phyloP scores from a whole-genome alignment of 2,888 invertebrate species.

The Prosopocoilus inquinatus region DNA sequence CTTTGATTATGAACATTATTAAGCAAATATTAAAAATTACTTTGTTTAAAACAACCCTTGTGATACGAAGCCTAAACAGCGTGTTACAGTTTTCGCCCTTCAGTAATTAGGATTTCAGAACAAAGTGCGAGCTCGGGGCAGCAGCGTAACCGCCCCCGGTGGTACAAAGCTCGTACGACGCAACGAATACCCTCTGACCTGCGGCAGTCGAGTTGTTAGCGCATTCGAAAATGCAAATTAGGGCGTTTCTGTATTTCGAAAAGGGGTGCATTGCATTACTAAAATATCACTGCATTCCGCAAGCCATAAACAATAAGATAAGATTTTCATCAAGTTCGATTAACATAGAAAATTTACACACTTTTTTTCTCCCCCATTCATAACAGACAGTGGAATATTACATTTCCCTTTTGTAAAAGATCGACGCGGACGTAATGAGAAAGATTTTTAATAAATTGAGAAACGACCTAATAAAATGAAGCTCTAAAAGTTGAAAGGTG shows the following conservation, averaged over 20 bases:
- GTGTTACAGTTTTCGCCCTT: conserved; percentile 28
- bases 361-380: too few relatives aligned
- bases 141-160: conserved; percentile 9
- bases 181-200: conserved; percentile 23
- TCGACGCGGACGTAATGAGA: conserved; percentile 1
- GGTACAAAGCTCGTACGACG: conserved; percentile 13
- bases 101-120: conserved; percentile 41
- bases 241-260: conserved; percentile 12
- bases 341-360: background rate
- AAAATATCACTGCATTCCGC: conserved; percentile 7
- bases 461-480: conserved; percentile 39
- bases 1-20: too few relatives aligned
- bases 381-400: too few relatives aligned
- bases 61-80: conserved; percentile 3
- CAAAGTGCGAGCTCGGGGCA: conserved; percentile 37
- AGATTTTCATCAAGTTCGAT: background rate
- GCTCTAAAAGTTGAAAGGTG: conserved; percentile 33
- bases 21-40: conserved; percentile 1
- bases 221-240: conserved; percentile 32
- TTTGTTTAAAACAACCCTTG: background rate
- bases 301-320: background rate
- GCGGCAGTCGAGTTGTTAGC: conserved; percentile 26
- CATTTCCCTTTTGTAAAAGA: too few relatives aligned
- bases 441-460: conserved; percentile 30
- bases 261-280: conserved; percentile 10